Evolutionary conservation across 1,140 invertebrate species (phyloP).

Genomic region (Listronotus bonariensis): DNA sequence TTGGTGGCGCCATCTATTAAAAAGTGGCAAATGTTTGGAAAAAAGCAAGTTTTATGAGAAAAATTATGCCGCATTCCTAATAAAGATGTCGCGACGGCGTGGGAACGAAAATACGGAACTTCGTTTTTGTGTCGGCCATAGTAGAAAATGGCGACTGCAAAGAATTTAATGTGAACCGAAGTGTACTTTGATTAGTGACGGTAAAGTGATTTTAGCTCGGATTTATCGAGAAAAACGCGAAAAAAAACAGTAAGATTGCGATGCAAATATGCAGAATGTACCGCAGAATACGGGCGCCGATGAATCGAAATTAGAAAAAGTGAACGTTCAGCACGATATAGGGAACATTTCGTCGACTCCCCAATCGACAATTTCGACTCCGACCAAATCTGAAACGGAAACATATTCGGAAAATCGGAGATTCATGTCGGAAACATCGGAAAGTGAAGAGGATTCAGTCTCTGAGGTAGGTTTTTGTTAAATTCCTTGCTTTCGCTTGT

Average conservation of each 20-base stretch:
- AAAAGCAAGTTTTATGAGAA: background rate
- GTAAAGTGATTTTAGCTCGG: constrained; percentile 47
- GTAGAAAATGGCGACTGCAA: constrained; percentile 56
- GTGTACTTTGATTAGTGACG: constrained; percentile 49
- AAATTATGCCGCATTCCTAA: constrained; percentile 18
- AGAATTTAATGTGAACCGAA: constrained; percentile 51
- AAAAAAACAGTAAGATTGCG: constrained; percentile 56
- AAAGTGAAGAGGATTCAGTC: constrained; percentile 90
- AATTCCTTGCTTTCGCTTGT: constrained; percentile 2
- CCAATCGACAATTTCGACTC: constrained; percentile 66
- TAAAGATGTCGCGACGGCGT: constrained; percentile 33
- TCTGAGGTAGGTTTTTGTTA: constrained; percentile 74
- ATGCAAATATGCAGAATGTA: constrained; percentile 88
- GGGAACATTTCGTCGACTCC: constrained; percentile 66
- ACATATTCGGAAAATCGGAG: constrained; percentile 77
- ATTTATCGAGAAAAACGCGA: constrained; percentile 41
- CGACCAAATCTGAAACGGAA: constrained; percentile 78
- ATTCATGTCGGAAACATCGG: constrained; percentile 87
- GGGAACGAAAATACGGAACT: constrained; percentile 41
- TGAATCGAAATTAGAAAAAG: constrained; percentile 77
- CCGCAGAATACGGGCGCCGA: constrained; percentile 73
- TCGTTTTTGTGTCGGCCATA: constrained; percentile 49
- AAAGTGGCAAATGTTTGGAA: too few species aligned
- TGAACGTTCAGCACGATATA: constrained; percentile 61
- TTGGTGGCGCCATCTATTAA: constrained; percentile 4